Evolutionary conservation across 2,888 invertebrate species (phyloP).

Genomic region (Himalopsyche anomala): DNA sequence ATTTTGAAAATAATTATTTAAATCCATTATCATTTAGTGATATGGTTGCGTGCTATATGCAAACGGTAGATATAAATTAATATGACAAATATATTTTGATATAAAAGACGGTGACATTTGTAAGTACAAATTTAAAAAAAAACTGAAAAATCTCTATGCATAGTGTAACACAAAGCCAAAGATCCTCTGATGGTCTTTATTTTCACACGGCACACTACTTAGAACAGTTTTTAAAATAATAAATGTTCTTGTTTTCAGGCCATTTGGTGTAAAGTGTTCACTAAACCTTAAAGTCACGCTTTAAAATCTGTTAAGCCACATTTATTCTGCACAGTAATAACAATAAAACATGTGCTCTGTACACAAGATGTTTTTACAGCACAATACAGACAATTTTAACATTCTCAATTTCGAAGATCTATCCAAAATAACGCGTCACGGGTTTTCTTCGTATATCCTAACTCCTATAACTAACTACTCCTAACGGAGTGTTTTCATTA

Average conservation of each 20-base stretch:
- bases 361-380: neutral
- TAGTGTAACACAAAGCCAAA: neutral
- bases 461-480: too few species aligned
- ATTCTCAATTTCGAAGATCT: too few species aligned
- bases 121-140: too few species aligned
- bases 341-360: neutral
- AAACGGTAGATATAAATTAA: too few species aligned
- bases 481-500: too few species aligned
- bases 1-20: too few species aligned
- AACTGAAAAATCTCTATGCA: neutral
- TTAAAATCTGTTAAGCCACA: constrained; percentile 34
- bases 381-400: neutral
- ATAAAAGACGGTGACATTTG: too few species aligned
- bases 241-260: neutral
- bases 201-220: neutral
- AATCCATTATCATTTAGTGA: too few species aligned
- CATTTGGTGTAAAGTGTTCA: neutral
- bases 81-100: too few species aligned
- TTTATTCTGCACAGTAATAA: neutral
- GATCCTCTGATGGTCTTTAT: neutral
- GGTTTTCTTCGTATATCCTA: too few species aligned
- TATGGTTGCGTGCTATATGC: too few species aligned
- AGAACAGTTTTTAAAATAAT: neutral
- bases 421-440: too few species aligned
- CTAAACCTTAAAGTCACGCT: neutral